These are phyloP conservation scores for Mesocricetus auratus DNA, from an alignment of 2,113 vertebrate genomes.

Conservation along the genomic window DNA sequence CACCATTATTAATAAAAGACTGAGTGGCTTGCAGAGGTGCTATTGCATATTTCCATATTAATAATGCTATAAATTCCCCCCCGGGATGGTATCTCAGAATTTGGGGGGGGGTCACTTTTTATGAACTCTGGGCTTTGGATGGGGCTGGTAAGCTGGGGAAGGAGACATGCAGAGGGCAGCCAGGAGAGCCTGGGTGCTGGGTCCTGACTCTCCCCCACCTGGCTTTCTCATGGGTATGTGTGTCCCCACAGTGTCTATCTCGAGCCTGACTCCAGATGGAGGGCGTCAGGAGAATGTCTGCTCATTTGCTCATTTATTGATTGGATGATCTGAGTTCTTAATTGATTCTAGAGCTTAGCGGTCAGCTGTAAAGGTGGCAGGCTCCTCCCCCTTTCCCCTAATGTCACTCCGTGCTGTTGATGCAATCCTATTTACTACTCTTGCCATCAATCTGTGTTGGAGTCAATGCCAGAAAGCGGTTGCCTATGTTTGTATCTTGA, in stretches of 20 bases:
- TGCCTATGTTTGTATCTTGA: not conserved
- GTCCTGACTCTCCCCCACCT: not conserved
- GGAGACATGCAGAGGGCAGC: not conserved
- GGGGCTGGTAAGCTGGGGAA: not conserved
- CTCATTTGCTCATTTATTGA: not conserved
- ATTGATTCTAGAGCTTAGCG: not conserved
- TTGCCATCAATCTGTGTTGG: not conserved
- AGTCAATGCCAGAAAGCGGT: no score
- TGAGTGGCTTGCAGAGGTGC: not conserved
- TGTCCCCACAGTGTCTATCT: not conserved
- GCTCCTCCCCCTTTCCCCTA: no score
- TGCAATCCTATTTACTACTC: not conserved
- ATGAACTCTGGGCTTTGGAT: not conserved
- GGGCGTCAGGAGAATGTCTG: not conserved
- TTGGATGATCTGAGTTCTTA: not conserved
- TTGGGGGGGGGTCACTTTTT: not conserved
- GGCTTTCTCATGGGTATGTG: not conserved
- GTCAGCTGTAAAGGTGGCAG: not conserved
- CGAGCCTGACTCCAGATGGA: not conserved
- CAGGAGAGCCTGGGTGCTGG: not conserved
- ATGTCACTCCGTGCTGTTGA: not conserved
- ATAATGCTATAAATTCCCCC: slow-evolving; percentile 33
- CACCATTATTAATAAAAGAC: slow-evolving; percentile 62
- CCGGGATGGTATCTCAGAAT: not conserved
- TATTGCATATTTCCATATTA: slow-evolving; percentile 67